phyloP scores from a whole-genome alignment of 2,113 vertebrate genomes.

The Marmota flaviventris region DNA sequence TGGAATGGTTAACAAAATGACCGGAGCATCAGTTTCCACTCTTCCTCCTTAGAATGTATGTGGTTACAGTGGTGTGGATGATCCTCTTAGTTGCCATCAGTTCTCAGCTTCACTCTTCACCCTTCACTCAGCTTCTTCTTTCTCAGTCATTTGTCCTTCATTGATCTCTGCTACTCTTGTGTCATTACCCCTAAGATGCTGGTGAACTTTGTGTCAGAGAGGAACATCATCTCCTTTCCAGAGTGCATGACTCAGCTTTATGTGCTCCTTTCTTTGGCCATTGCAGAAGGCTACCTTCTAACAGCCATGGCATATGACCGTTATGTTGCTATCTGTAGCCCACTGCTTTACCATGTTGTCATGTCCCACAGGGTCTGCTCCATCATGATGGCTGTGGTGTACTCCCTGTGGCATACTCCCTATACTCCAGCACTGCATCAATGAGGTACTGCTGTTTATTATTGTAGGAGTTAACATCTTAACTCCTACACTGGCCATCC shows the following conservation, averaged over 20 bases:
- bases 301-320: conserved; percentile 69
- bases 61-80: conserved; percentile 62
- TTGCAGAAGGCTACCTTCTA: conserved; percentile 55
- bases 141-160: conserved; percentile 66
- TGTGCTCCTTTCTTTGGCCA: conserved; percentile 70
- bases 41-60: conserved; percentile 52
- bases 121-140: conserved; percentile 65
- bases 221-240: conserved; percentile 62
- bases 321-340: not conserved
- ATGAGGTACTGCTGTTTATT: conserved; percentile 44
- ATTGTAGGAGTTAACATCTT: conserved; percentile 65
- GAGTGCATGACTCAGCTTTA: conserved; percentile 69
- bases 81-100: conserved; percentile 55
- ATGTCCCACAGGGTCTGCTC: conserved; percentile 61
- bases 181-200: conserved; percentile 72
- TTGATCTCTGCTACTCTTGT: conserved; percentile 69
- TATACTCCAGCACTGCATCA: conserved; percentile 58
- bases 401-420: conserved; percentile 56
- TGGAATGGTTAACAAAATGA: conserved; percentile 8
- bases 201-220: conserved; percentile 68
- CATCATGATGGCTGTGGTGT: conserved; percentile 39
- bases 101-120: conserved; percentile 62
- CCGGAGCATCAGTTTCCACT: conserved; percentile 40
- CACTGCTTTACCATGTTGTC: conserved; percentile 56
- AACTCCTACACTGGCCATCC: conserved; percentile 37